Evolutionary conservation across 2,797 vertebrate species (phyloP).

Genomic region (Cercopithecus petaurista): DNA sequence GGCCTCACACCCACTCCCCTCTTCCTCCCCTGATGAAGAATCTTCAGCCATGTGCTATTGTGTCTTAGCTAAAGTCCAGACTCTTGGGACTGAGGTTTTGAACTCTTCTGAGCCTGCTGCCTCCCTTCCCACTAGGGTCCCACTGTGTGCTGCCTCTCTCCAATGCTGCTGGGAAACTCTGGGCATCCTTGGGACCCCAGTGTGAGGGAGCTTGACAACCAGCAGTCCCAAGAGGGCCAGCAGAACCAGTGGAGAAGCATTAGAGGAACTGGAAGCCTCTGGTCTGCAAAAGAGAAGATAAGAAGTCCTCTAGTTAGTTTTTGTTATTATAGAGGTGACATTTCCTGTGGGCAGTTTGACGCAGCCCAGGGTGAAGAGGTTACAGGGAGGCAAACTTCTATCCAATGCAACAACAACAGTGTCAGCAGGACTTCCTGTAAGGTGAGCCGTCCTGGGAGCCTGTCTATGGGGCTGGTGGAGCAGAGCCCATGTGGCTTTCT

Average conservation of each 20-base stretch:
- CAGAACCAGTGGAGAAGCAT: not conserved
- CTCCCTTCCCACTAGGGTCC: not conserved
- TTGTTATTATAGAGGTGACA: not conserved
- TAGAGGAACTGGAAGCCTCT: not conserved
- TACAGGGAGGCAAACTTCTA: not conserved
- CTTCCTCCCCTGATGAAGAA: not conserved
- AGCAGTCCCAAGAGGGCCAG: not conserved
- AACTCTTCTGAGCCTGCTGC: not conserved
- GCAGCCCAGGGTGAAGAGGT: not conserved
- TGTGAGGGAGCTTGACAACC: not conserved
- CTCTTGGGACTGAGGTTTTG: not conserved
- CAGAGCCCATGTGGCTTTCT: fast-evolving
- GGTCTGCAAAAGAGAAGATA: not conserved
- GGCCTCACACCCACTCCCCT: not conserved
- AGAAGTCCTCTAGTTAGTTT: not conserved
- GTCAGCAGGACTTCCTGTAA: not conserved
- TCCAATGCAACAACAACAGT: not conserved
- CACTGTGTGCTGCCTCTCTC: not conserved
- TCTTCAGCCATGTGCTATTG: not conserved
- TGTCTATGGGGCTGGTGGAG: not conserved
- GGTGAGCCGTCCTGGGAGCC: not conserved
- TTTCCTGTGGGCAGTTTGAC: not conserved
- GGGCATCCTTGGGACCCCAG: not conserved
- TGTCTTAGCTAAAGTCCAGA: not conserved
- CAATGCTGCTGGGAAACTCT: not conserved